These are phyloP conservation scores for Labeo calbasu DNA, from an alignment of 2,797 vertebrate species.

Conservation along the genomic window DNA sequence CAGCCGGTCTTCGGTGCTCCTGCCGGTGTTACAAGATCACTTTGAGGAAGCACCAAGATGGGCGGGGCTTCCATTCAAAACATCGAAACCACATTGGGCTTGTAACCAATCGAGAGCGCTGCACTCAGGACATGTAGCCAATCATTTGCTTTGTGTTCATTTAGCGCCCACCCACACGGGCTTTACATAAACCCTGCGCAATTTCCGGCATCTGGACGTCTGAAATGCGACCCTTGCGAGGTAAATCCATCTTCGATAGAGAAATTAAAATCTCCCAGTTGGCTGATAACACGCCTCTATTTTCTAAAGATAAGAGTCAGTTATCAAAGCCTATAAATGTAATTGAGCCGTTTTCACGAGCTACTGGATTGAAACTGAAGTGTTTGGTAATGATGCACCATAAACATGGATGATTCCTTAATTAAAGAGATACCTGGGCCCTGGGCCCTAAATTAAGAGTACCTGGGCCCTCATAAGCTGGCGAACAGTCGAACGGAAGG, in stretches of 20 bases:
- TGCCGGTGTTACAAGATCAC: conserved; percentile 29
- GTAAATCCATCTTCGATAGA: neutral
- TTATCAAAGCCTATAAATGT: too few relatives aligned
- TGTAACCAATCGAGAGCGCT: conserved; percentile 35
- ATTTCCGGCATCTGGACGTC: neutral
- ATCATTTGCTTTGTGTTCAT: neutral
- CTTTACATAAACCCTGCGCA: conserved; percentile 35
- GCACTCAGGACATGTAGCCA: neutral
- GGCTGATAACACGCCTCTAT: too few relatives aligned
- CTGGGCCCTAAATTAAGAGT: too few relatives aligned
- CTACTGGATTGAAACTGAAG: too few relatives aligned
- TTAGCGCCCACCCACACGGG: conserved; percentile 11
- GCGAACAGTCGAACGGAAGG: too few relatives aligned
- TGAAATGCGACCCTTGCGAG: neutral
- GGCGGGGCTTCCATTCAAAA: conserved; percentile 50
- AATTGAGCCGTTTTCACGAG: too few relatives aligned
- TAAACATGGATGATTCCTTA: too few relatives aligned
- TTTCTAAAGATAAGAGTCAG: too few relatives aligned
- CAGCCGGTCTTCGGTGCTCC: neutral
- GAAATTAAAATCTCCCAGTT: too few relatives aligned
- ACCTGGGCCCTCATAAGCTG: too few relatives aligned
- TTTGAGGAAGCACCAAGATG: neutral
- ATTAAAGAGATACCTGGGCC: too few relatives aligned
- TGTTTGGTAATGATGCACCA: too few relatives aligned
- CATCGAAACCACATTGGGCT: conserved; percentile 24